A percentile compares a stretch with the other conserved stretches of the same genome.
These are phyloP conservation scores for Leptinotarsa tumamoca DNA, from an alignment of 2,888 invertebrate species.

Conservation along the genomic window DNA sequence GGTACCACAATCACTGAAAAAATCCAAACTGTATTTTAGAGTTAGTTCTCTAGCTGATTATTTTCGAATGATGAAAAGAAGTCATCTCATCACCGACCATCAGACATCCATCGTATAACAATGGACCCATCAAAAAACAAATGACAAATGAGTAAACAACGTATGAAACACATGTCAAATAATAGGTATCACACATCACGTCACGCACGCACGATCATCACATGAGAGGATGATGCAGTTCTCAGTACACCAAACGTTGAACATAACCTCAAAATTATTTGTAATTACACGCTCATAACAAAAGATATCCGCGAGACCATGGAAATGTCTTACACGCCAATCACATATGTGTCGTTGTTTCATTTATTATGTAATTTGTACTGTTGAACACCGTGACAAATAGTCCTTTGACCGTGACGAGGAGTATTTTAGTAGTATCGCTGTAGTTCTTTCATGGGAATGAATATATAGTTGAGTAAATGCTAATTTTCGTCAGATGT, in stretches of 20 bases:
- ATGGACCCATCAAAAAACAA: constrained; percentile 37
- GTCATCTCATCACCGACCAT: constrained; percentile 14
- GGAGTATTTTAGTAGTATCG: constrained; percentile 32
- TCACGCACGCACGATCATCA: constrained; percentile 45
- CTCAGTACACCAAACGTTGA: constrained; percentile 41
- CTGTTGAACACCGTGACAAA: constrained; percentile 43
- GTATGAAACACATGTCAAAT: constrained; percentile 48
- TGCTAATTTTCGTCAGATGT: too few relatives aligned
- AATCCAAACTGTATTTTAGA: not conserved
- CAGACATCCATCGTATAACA: constrained; percentile 15
- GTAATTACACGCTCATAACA: constrained; percentile 46
- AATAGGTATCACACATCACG: constrained; percentile 39
- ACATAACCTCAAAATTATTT: constrained; percentile 48
- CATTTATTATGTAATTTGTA: constrained; percentile 46
- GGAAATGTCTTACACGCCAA: constrained; percentile 47
- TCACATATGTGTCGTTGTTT: constrained; percentile 46
- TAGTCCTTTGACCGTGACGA: constrained; percentile 30
- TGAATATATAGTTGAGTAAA: too few relatives aligned
- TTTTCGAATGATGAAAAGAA: constrained; percentile 10
- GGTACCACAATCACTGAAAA: too few relatives aligned
- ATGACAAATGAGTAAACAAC: constrained; percentile 41
- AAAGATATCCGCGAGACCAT: constrained; percentile 46
- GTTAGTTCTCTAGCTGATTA: not conserved
- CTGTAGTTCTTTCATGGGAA: constrained; percentile 27
- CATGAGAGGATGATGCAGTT: constrained; percentile 38